Evolutionary conservation across 2,113 vertebrate genomes (phyloP).

Genomic region (Sinocyclocheilus anshuiensis): DNA sequence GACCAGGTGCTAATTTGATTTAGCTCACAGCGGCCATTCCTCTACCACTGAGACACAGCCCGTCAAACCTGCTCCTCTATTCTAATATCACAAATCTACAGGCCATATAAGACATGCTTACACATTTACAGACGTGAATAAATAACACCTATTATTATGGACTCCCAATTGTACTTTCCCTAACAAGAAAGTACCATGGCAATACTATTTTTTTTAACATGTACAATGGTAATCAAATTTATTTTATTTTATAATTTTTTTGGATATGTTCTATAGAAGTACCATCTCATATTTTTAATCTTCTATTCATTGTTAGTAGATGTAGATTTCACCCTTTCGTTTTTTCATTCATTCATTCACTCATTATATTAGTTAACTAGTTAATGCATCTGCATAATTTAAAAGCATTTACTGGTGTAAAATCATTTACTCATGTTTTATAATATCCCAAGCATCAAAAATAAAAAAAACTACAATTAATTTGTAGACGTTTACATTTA

Average conservation of each 20-base stretch:
- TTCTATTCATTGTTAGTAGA: too few species aligned
- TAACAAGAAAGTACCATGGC: neutral
- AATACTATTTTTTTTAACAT: neutral
- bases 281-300: too few species aligned
- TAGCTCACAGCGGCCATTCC: slow-evolving; percentile 40
- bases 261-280: neutral
- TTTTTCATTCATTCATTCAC: too few species aligned
- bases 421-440: too few species aligned
- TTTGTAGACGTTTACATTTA: too few species aligned
- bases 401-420: too few species aligned
- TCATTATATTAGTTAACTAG: too few species aligned
- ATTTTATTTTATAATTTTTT: neutral
- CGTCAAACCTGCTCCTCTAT: slow-evolving; percentile 37
- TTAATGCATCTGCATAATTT: too few species aligned
- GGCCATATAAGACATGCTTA: neutral
- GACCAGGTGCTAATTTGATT: slow-evolving; percentile 59
- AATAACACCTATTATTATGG: neutral
- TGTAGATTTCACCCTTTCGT: too few species aligned
- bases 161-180: neutral
- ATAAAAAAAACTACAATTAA: too few species aligned
- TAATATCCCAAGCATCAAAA: too few species aligned
- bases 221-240: neutral
- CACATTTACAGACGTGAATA: neutral
- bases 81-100: slow-evolving; percentile 35
- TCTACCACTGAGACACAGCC: slow-evolving; percentile 39